Evolutionary conservation across 1,140 invertebrate genomes (phyloP), one percentile per base, ranked within the genome.

Genomic region (Drosophila quadrilineata): DNA sequence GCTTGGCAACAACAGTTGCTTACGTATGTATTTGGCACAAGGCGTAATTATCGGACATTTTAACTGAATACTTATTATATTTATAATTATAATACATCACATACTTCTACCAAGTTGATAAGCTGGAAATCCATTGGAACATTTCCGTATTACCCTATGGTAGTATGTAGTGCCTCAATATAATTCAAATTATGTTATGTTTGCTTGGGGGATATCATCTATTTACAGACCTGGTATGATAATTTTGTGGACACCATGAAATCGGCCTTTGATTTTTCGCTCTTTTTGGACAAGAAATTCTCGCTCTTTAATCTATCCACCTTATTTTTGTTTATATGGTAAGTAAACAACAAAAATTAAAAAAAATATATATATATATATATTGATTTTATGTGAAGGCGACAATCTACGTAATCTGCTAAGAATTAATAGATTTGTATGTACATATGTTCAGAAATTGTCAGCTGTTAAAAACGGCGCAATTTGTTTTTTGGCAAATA

Each of bases 291-390:
- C 82, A 90, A 94, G 24, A 94, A 95, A 57, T 97, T 96, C 87
- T 91, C 96, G 40, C 90, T 97, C 4, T 93, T 97, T 69, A 95
- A 95, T 45, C 66, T 97, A 0, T 95, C 95, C 2, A 97, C 96
- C 56, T 94, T 97, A 67, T 92, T 97, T 28, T 91, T 97, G 12
- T 97, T 97, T 89, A 94, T 94, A 70, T 98, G 95, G 94, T 89
- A 58, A 89, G 88, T 88, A 67, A 10, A 3, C 6, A 19, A 31
- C n/a, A n/a, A 41, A 6, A 43, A n/a, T 17, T 14, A 1, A 43
- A 12, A 43, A 12, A 56, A 17, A 52, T 16, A 21, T n/a, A 48
- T 17, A 36, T 5, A 19, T 0, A n/a, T 4, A 2, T 1, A 31
- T 31, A 26, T 6, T 22, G 22, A 17, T 6, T 19, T 16, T 12